Percentiles rank a stretch among this genome's conserved stretches.
Evolutionary conservation across 2,113 vertebrate genomes (phyloP).

Genomic region (Anser cygnoides): DNA sequence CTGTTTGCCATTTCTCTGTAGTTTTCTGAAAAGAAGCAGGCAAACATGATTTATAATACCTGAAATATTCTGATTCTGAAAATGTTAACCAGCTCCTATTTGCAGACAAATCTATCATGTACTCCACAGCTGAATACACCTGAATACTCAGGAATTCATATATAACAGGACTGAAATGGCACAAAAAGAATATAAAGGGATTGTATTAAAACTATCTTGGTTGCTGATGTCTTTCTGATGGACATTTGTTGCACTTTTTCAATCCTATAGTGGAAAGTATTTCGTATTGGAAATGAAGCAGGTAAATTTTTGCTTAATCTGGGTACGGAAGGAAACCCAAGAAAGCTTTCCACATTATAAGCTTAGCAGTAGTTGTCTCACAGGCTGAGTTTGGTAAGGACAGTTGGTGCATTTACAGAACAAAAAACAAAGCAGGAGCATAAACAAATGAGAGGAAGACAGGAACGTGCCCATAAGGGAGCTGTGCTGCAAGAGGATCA

Average conservation of each 20-base stretch:
- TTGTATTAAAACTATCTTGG: background rate
- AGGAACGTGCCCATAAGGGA: background rate
- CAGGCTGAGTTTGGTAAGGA: background rate
- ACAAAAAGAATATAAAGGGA: background rate
- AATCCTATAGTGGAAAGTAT: background rate
- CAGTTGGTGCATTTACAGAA: background rate
- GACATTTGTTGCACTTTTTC: background rate
- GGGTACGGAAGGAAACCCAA: background rate
- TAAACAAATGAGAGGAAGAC: background rate
- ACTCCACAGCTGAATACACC: background rate
- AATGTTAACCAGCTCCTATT: background rate
- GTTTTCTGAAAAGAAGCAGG: constrained; percentile 31
- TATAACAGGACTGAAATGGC: background rate
- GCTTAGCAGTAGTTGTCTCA: background rate
- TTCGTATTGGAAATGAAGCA: background rate
- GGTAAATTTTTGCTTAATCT: background rate
- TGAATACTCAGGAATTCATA: background rate
- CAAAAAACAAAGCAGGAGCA: background rate
- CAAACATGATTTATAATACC: background rate
- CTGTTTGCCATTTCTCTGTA: constrained; percentile 26
- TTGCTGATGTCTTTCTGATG: background rate
- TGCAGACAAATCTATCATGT: background rate
- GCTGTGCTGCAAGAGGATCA: background rate
- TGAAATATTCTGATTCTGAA: constrained; percentile 11
- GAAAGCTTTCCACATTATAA: background rate